Evolutionary conservation across 2,797 vertebrate species (phyloP), one percentile per base, ranked within the genome.

Genomic region (Pseudocheirus occidentalis): DNA sequence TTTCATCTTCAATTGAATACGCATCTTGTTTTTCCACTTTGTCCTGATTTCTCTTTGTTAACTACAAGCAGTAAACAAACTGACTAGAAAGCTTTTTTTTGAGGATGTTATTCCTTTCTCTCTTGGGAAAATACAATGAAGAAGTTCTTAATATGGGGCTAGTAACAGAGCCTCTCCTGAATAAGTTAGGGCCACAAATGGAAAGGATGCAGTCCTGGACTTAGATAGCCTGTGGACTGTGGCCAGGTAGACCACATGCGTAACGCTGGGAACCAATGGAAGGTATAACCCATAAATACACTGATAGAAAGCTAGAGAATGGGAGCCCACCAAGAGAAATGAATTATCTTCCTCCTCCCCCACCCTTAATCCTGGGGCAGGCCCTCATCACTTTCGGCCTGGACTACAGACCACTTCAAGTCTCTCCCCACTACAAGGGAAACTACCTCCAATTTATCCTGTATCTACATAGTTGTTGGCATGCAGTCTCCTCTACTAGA

Each of bases 1-100:
- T 90, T 87, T 94, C 81, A 92, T 90, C 55, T 89, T 90, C 58
- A 29, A 89, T 95, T 81, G 73, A 28, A 89, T 54, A 57, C 62
- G 28, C 31, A 9, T 11, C 40, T 81, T 81, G 9, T 46, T 46
- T 46, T 81, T 27, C 73, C 40, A 73, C 92, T 95, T 27, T 31
- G 3, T 90, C 40, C 18, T 92, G 73, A 90, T 92, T 92, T 94
- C 94, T 57, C 90, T 16, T 12, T 31, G 3, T 54, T 93, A 94
- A 93, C 56, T 55, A 95, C 89, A 93, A 90, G 66, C 46, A 9
- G 73, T 3, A 56, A 40, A 66, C 53, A 91, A 46, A 89, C 55
- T 57, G 89, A 58, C 34, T 58, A 90, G 50, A 92, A 94, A 31
- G 28, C 53, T 59, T 55, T 95, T 95, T 66, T 40, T 93, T 55